Evolutionary conservation across 2,888 invertebrate genomes (phyloP).

Genomic region (Morpho achilles): DNA sequence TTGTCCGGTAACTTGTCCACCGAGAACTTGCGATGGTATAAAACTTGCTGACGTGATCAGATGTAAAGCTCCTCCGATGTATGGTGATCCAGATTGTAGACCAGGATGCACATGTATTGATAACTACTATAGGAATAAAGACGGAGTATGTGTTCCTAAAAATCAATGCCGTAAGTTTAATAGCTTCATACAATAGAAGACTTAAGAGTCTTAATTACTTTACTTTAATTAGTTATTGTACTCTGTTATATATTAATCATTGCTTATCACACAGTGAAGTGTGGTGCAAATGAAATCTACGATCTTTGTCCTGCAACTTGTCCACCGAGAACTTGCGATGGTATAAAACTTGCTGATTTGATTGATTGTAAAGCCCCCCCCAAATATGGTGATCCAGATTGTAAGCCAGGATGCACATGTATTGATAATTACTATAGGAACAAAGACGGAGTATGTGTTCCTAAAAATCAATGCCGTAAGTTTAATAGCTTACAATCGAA

Average conservation of each 20-base stretch:
- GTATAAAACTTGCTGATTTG: slow-evolving; percentile 26
- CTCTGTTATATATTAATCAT: too few relatives aligned
- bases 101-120: slow-evolving; percentile 17
- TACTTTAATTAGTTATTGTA: too few relatives aligned
- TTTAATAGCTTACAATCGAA: neutral
- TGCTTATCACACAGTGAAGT: slow-evolving; percentile 4
- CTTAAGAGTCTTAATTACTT: too few relatives aligned
- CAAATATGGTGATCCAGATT: slow-evolving; percentile 36
- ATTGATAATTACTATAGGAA: slow-evolving; percentile 35
- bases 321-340: slow-evolving; percentile 35
- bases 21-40: slow-evolving; percentile 22
- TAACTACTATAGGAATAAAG: slow-evolving; percentile 16
- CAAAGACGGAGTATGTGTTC: slow-evolving; percentile 33
- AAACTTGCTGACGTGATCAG: neutral
- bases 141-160: slow-evolving; percentile 24
- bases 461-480: slow-evolving; percentile 28
- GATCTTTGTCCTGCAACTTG: slow-evolving; percentile 36
- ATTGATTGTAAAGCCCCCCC: slow-evolving; percentile 34
- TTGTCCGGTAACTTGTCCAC: slow-evolving; percentile 5
- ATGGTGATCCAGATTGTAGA: slow-evolving; percentile 10
- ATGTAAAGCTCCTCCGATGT: slow-evolving; percentile 23
- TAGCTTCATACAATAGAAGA: too few relatives aligned
- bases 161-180: slow-evolving; percentile 19
- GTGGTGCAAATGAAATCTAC: slow-evolving; percentile 32
- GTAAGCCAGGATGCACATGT: slow-evolving; percentile 41